Evolutionary conservation across 2,113 vertebrate species (phyloP).

Genomic region (Eulacestoma nigropectus): DNA sequence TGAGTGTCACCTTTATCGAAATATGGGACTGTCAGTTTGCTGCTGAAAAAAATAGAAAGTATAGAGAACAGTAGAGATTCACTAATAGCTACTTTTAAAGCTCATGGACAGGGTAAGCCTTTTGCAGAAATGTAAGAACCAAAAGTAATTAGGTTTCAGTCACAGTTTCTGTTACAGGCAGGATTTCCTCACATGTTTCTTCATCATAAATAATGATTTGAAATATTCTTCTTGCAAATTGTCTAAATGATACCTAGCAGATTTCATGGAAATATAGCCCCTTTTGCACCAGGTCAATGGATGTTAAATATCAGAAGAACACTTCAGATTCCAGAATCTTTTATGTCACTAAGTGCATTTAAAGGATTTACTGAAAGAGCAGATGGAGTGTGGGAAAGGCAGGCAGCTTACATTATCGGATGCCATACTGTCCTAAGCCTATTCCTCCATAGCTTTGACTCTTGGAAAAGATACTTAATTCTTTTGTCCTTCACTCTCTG

Average conservation of each 20-base stretch:
- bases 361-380: not conserved
- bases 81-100: not conserved
- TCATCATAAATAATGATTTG: not conserved
- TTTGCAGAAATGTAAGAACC: slow-evolving; percentile 12
- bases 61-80: not conserved
- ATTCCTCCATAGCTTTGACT: not conserved
- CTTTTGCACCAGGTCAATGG: not conserved
- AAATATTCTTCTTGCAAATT: not conserved
- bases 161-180: not conserved
- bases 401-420: not conserved
- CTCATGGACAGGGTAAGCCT: not conserved
- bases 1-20: not conserved
- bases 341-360: not conserved
- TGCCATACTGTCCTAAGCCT: not conserved
- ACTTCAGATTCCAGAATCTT: not conserved
- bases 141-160: not conserved
- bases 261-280: not conserved
- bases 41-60: not conserved
- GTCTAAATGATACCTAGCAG: not conserved
- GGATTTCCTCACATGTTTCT: not conserved
- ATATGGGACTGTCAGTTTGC: not conserved
- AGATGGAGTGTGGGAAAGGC: not conserved
- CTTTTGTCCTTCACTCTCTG: not conserved
- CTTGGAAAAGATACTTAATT: not conserved
- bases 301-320: not conserved